Conservation (phyloP, 2,888 invertebrate species). For the Oxytorus armatus region DNA sequence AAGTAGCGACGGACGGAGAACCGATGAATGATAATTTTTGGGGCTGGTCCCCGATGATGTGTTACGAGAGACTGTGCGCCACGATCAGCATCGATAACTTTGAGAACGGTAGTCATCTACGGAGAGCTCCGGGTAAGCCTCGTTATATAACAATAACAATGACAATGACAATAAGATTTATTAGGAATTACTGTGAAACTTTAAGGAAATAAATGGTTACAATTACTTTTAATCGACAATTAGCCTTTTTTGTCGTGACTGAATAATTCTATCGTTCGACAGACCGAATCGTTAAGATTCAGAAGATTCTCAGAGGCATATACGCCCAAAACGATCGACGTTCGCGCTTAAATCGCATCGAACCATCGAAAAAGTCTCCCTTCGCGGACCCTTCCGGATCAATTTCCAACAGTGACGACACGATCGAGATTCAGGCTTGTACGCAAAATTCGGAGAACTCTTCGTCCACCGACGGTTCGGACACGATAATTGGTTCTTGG, state of each 20-base stretch:
- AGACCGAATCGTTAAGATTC: constrained; percentile 55
- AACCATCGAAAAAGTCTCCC: background rate
- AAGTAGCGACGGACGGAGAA: background rate
- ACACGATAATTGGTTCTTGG: constrained; percentile 54
- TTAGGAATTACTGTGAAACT: too few species aligned
- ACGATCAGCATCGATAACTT: constrained; percentile 62
- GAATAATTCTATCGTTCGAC: background rate
- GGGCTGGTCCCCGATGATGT: constrained; percentile 59
- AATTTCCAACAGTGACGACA: background rate
- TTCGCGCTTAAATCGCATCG: background rate
- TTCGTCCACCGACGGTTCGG: constrained; percentile 22
- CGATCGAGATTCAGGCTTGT: constrained; percentile 35
- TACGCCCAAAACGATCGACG: constrained; percentile 17
- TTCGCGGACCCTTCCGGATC: background rate
- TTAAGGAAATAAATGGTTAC: too few species aligned
- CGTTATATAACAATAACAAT: background rate
- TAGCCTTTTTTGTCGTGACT: background rate
- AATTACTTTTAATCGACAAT: background rate
- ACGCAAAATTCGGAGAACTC: constrained; percentile 30
- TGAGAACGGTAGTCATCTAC: constrained; percentile 40
- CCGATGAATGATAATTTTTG: constrained; percentile 26
- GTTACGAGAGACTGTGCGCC: constrained; percentile 68
- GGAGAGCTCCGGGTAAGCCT: constrained; percentile 40
- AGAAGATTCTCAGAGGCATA: constrained; percentile 26
- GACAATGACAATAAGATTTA: too few species aligned